A percentile compares a stretch with the other conserved stretches of the same genome.
Evolutionary conservation across 2,888 invertebrate species (phyloP).

Genomic region (Cosmia trapezina): DNA sequence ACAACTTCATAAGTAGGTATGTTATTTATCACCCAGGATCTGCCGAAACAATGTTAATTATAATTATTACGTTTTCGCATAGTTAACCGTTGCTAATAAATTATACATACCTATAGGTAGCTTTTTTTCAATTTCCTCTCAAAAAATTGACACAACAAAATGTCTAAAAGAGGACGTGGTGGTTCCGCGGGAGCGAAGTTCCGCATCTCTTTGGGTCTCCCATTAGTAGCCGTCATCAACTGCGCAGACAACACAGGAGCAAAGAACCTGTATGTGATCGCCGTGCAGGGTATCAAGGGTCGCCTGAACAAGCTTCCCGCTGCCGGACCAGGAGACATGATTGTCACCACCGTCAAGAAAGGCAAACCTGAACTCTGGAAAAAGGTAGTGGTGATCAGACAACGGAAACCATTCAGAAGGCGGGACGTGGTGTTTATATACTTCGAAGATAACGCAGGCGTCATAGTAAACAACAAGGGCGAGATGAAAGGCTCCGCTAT

Average conservation of each 20-base stretch:
- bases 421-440: constrained; percentile 99
- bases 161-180: constrained; percentile 99
- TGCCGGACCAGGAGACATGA: constrained; percentile 99
- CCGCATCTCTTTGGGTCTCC: constrained; percentile 99
- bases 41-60: constrained; percentile 16
- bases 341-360: constrained; percentile 99
- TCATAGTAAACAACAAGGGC: constrained; percentile 99
- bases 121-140: too few species aligned
- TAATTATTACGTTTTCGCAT: constrained; percentile 12
- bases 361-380: constrained; percentile 99
- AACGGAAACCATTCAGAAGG: constrained; percentile 99
- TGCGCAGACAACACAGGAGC: constrained; percentile 99
- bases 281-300: constrained; percentile 99
- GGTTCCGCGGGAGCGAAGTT: constrained; percentile 99
- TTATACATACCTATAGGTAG: too few species aligned
- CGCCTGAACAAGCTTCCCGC: constrained; percentile 99
- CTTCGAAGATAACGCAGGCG: constrained; percentile 99
- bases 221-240: constrained; percentile 99
- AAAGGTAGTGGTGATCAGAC: constrained; percentile 99
- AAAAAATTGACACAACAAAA: too few species aligned
- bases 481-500: constrained; percentile 99
- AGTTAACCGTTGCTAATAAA: not conserved
- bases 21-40: not conserved
- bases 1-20: not conserved
- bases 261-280: constrained; percentile 99